Percentiles rank a stretch among this genome's conserved stretches.
Evolutionary conservation across 2,888 invertebrate genomes (phyloP).

Genomic region (Melieria crassipennis): DNA sequence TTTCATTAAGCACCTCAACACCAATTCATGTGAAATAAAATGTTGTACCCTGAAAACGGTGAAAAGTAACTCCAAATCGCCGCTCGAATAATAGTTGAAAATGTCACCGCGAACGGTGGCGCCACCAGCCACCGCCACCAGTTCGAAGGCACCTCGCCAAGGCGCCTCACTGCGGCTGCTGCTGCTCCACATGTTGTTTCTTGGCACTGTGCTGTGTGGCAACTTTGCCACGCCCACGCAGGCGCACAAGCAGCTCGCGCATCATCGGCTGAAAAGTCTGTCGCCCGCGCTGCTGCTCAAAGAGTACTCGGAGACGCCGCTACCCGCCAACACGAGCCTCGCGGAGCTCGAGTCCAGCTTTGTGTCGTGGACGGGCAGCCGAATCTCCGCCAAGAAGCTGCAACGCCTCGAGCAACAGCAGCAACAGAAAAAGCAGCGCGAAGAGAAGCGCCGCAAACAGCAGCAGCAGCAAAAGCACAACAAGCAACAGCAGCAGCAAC

Average conservation of each 20-base stretch:
- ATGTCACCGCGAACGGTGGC: conserved; percentile 16
- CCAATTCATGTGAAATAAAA: no score
- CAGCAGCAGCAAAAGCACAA: conserved; percentile 24
- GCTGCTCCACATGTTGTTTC: conserved; percentile 35
- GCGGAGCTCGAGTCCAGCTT: conserved; percentile 50
- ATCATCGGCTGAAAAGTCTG: conserved; percentile 43
- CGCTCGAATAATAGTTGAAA: background rate
- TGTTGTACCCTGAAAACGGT: no score
- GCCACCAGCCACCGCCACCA: conserved; percentile 21
- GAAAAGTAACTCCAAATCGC: no score
- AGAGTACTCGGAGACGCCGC: conserved; percentile 42
- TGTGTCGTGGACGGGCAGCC: conserved; percentile 54
- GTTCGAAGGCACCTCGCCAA: background rate
- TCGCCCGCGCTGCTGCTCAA: conserved; percentile 50
- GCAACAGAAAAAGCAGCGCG: conserved; percentile 12
- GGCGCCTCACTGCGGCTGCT: conserved; percentile 21
- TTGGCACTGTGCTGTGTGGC: conserved; percentile 17
- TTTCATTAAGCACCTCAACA: no score
- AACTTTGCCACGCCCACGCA: conserved; percentile 37
- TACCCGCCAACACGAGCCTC: conserved; percentile 41
- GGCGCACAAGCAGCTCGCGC: conserved; percentile 44
- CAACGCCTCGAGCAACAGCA: conserved; percentile 25
- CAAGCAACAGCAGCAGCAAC: conserved; percentile 25
- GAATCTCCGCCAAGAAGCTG: conserved; percentile 39
- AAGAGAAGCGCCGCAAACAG: conserved; percentile 23